Evolutionary conservation across 2,797 vertebrate species (phyloP), one percentile per base, ranked within the genome.

Genomic region (Hemitrygon akajei): DNA sequence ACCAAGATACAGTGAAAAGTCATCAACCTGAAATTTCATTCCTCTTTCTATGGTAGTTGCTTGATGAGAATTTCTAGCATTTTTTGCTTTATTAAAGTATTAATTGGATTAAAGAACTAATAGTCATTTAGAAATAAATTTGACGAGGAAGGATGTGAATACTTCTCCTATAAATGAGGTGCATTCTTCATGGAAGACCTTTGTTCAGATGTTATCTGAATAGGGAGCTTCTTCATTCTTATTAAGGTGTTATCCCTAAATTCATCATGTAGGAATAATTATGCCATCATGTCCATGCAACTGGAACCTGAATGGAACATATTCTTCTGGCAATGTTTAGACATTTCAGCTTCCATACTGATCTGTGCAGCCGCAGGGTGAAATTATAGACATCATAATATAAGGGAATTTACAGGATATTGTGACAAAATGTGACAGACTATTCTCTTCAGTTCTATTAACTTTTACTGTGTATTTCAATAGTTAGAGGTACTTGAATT

Each of bases 351-450:
- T 87, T 56, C 58, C 25, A n/a, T 87, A n/a, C 12, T 30, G 12
- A 87, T 7, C 56, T 63, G 47, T 63, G 84, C 58, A n/a, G 84
- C 20, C 12, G 56, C 11, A 86, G 25, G 56, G 60, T 87, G 58
- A 63, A n/a, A 87, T 14, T n/a, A n/a, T n/a, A 87, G 84, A 87
- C 12, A 47, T 87, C 58, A 87, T 56, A 87, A 87, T 87, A 63
- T 87, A 30, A 87, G 58, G 4, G 20, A 60, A 30, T 27, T 86
- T 20, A 58, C 58, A 56, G 58, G 10, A 87, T 87, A 27, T 87
- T 60, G 56, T 87, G 58, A 63, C 56, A 87, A 87, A 87, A 63
- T 87, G n/a, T 87, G 84, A 87, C 60, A n/a, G 63, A 60, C 11
- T 40, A 63, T 87, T 87, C 63, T n/a, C 25, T 63, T 87, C 56